phyloP scores from a whole-genome alignment of 2,113 vertebrate species.

The Asarcornis scutulata region DNA sequence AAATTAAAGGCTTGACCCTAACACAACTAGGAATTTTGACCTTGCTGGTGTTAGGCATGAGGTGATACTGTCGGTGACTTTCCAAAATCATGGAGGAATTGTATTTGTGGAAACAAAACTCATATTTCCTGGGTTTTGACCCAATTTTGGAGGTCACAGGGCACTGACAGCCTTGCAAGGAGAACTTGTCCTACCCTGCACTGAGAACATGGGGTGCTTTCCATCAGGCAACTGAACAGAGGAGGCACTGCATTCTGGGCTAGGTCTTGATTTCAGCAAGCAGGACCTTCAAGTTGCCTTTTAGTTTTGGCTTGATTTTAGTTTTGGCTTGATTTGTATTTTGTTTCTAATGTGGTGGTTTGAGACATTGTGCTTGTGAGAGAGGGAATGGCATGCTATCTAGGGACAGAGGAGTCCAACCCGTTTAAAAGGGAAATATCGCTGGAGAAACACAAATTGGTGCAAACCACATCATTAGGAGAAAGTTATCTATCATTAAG shows the following conservation, averaged over 20 bases:
- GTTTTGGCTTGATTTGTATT: not conserved
- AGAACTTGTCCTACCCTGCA: accelerated
- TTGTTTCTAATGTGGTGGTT: constrained; percentile 1
- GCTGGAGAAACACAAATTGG: constrained; percentile 51
- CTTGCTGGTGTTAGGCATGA: not conserved
- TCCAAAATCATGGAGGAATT: not conserved
- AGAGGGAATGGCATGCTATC: not conserved
- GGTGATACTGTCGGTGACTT: not conserved
- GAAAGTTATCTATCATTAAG: constrained; percentile 55
- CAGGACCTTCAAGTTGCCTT: not conserved
- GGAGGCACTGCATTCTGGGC: accelerated
- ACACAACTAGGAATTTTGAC: not conserved
- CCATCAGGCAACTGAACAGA: not conserved
- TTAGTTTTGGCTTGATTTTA: not conserved
- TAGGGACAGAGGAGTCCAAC: constrained; percentile 30
- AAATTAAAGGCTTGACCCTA: not conserved
- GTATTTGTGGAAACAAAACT: not conserved
- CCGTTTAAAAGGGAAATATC: constrained; percentile 19
- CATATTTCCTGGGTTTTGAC: not conserved
- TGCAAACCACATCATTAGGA: constrained; percentile 52
- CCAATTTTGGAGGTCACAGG: not conserved
- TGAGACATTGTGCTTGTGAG: not conserved
- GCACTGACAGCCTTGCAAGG: not conserved
- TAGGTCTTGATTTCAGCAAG: not conserved
- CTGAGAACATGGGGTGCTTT: not conserved